These are phyloP conservation scores for Drosophila dives DNA, from an alignment of 2,888 invertebrate species.

Conservation along the genomic window DNA sequence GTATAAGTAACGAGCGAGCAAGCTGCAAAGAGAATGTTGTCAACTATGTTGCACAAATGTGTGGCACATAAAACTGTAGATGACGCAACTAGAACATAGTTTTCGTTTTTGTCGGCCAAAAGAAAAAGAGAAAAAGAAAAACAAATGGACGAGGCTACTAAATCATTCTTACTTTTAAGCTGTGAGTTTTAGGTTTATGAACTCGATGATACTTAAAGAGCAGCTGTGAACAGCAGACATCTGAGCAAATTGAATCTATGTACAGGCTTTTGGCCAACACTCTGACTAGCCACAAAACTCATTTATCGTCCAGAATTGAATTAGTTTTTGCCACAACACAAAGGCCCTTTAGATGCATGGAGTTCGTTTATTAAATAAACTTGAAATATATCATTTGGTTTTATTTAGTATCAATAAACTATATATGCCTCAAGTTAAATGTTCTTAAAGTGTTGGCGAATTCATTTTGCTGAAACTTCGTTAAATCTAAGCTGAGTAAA, in stretches of 20 bases:
- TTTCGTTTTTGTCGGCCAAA: conserved; percentile 33
- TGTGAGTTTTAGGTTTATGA: conserved; percentile 13
- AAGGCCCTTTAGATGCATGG: not conserved
- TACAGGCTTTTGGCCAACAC: conserved; percentile 42
- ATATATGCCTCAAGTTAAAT: not conserved
- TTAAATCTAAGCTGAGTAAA: not conserved
- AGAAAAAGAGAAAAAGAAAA: not conserved
- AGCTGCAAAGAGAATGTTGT: conserved; percentile 17
- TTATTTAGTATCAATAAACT: not conserved
- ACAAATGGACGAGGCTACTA: not conserved
- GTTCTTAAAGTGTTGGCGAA: not conserved
- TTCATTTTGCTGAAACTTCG: not conserved
- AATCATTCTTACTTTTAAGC: not conserved
- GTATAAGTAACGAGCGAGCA: not conserved
- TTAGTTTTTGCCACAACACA: conserved; percentile 24
- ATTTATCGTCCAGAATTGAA: conserved; percentile 52
- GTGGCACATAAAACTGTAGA: conserved; percentile 47
- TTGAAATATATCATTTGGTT: not conserved
- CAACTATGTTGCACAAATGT: conserved; percentile 30
- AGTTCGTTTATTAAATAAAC: not conserved
- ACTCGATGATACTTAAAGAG: conserved; percentile 3
- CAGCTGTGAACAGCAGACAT: not conserved
- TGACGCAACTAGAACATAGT: conserved; percentile 63
- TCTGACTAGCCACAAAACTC: conserved; percentile 34
- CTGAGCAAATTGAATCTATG: conserved; percentile 26